Percentiles rank a stretch among this genome's conserved stretches.
Conservation (phyloP, 2,797 vertebrate species). For the Aselliscus stoliczkanus region DNA sequence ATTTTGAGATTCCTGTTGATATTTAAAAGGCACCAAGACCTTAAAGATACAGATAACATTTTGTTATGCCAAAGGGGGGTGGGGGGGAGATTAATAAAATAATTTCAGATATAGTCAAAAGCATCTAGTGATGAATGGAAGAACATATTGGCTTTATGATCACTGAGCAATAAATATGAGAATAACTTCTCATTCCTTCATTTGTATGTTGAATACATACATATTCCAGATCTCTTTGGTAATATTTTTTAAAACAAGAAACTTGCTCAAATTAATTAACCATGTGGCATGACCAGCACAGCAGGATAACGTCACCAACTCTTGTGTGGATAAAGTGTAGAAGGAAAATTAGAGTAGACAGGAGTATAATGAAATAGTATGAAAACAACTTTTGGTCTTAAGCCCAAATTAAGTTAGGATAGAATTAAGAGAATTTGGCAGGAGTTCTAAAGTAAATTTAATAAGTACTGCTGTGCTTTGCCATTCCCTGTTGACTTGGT, state of each 20-base stretch:
- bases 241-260: background rate
- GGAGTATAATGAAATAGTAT: conserved; percentile 18
- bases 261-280: conserved; percentile 6
- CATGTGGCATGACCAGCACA: background rate
- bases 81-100: conserved; percentile 11
- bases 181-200: background rate
- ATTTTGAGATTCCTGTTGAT: background rate
- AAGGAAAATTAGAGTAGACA: background rate
- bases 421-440: background rate
- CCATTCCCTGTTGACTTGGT: background rate
- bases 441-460: background rate
- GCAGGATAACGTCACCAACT: background rate
- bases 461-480: background rate
- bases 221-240: background rate
- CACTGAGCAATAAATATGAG: background rate
- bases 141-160: background rate
- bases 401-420: background rate
- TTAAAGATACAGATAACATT: background rate
- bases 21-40: background rate
- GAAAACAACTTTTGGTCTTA: background rate
- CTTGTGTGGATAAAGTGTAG: background rate
- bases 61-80: background rate
- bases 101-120: conserved; percentile 38
- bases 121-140: background rate
- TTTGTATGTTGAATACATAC: background rate